Conservation (phyloP, 1,140 invertebrate genomes). For the Wiebesia pumilae region DNA sequence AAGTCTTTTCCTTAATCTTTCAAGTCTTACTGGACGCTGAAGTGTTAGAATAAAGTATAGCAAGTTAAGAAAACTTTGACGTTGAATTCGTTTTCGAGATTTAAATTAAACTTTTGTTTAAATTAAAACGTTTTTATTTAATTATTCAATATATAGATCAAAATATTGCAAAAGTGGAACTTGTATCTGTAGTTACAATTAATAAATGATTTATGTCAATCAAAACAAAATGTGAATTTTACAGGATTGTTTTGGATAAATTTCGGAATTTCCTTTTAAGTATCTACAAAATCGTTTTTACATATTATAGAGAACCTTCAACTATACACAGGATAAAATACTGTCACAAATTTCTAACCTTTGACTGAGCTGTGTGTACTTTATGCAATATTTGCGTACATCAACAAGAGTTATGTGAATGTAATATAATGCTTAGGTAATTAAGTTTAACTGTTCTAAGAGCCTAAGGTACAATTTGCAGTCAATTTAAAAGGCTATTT, state of each 20-base stretch:
- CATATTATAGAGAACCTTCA: not conserved
- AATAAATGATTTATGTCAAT: too few relatives aligned
- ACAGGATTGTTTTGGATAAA: too few relatives aligned
- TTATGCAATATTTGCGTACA: not conserved
- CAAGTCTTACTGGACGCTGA: conserved; percentile 61
- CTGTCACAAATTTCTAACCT: not conserved
- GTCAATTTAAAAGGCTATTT: conserved; percentile 65
- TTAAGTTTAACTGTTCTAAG: conserved; percentile 57
- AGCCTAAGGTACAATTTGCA: conserved; percentile 56
- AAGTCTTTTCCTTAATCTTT: conserved; percentile 54
- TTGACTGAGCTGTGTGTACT: not conserved
- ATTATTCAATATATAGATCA: too few relatives aligned
- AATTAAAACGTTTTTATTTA: too few relatives aligned
- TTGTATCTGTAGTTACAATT: too few relatives aligned
- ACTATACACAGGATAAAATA: not conserved
- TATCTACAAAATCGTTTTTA: not conserved
- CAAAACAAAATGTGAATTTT: too few relatives aligned
- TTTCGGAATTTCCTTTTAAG: too few relatives aligned
- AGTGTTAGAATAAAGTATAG: conserved; percentile 21
- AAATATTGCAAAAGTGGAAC: too few relatives aligned
- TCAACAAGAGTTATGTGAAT: conserved; percentile 17
- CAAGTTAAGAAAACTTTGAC: conserved; percentile 3
- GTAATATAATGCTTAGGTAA: conserved; percentile 45
- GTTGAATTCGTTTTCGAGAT: not conserved
- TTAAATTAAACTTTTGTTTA: not conserved